Evolutionary conservation across 2,797 vertebrate genomes (phyloP).

Genomic region (Mycteria americana): DNA sequence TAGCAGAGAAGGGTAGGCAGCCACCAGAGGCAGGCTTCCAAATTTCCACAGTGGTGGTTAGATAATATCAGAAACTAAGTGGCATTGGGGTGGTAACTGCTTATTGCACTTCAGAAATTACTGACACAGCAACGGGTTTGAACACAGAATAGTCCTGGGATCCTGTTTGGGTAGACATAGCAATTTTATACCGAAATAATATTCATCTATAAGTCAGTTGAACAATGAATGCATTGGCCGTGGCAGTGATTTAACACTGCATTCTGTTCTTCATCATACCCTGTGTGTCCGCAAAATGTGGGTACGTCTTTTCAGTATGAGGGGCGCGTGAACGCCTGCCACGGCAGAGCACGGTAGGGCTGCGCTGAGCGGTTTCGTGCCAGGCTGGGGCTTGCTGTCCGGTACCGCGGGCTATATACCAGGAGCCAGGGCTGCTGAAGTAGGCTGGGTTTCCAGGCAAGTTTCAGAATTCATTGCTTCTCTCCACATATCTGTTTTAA

Average conservation of each 20-base stretch:
- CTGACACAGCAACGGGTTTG: not conserved
- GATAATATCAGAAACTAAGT: not conserved
- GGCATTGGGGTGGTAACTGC: not conserved
- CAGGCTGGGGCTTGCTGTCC: not conserved
- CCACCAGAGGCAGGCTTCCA: not conserved
- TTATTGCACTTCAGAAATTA: not conserved
- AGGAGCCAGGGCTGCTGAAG: not conserved
- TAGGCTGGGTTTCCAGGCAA: not conserved
- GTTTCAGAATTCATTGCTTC: not conserved
- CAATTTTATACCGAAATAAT: not conserved
- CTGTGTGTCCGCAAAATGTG: not conserved
- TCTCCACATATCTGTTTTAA: slow-evolving; percentile 1
- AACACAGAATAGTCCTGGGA: not conserved
- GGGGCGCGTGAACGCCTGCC: rapidly evolving
- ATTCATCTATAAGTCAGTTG: not conserved
- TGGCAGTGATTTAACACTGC: not conserved
- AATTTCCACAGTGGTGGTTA: not conserved
- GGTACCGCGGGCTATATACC: not conserved
- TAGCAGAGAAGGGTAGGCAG: not conserved
- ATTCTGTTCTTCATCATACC: not conserved
- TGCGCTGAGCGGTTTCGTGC: rapidly evolving
- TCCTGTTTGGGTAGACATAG: not conserved
- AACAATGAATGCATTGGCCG: not conserved
- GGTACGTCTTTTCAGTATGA: not conserved
- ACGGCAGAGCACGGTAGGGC: rapidly evolving